Evolutionary conservation across 2,888 invertebrate genomes (phyloP), one percentile per base, ranked within the genome.

Genomic region (Colletes collaris): DNA sequence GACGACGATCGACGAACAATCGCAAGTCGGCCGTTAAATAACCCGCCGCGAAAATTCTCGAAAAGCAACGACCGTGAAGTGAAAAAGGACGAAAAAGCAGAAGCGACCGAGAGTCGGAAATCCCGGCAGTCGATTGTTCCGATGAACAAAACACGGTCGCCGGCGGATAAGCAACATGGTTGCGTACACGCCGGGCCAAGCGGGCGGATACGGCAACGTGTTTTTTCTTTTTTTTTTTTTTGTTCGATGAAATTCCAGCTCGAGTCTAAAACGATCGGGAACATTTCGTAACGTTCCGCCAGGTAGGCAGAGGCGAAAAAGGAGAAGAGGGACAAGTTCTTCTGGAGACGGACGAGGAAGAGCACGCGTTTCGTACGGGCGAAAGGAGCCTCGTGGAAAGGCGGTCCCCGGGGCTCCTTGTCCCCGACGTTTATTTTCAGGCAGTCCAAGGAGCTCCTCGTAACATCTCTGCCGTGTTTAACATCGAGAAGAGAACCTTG

Each of bases 381-480:
- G 76, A 66, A 62, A 53, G 66, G 73, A 73, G 69, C 72, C 58
- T 72, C 56, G 68, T 76, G 77, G 76, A 82, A 80, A 78, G 81
- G 64, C 79, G 75, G 81, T 56, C 76, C 73, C 73, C 69, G 59
- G 62, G 66, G 68, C 85, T 83, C 66, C 82, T 84, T 81, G 83
- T 88, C 84, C 81, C 76, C 82, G 77, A 82, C 83, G 79, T 84
- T 86, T 86, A 86, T 86, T 86, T 87, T 86, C 84, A 81, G 82
- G 76, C 86, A 79, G 79, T 77, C 76, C 75, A 78, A 80, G 77
- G 76, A 83, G 85, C 82, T 81, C 78, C 82, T 81, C 78, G 82
- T 78, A 82, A 76, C 77, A 76, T 85, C 87, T 79, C 73, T 56
- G 80, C 63, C 73, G 78, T 80, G 86, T 86, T 85, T 84, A 83